phyloP scores from a whole-genome alignment of 2,888 invertebrate species.

The Rhagonycha lutea region DNA sequence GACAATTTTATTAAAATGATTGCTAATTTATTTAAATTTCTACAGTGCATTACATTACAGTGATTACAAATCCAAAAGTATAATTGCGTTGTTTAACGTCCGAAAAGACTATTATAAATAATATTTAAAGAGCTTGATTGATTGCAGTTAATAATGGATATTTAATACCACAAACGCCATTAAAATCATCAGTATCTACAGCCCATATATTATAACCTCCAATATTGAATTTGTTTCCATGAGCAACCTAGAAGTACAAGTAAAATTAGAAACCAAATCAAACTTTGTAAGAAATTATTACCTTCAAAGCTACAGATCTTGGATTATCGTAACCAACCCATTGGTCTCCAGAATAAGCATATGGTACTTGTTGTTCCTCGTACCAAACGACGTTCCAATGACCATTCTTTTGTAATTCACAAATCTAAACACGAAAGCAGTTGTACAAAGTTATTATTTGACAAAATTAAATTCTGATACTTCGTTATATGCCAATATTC shows the following conservation, averaged over 20 bases:
- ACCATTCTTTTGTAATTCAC: slow-evolving; percentile 39
- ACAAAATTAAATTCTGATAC: slow-evolving; percentile 47
- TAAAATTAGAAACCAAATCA: slow-evolving; percentile 55
- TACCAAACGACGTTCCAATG: slow-evolving; percentile 46
- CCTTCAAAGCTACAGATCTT: slow-evolving; percentile 49
- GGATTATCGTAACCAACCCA: slow-evolving; percentile 55
- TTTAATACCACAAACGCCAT: slow-evolving; percentile 64
- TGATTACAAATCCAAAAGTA: neutral
- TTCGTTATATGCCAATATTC: slow-evolving; percentile 76
- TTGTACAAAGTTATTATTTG: neutral
- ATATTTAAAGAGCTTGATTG: slow-evolving; percentile 45
- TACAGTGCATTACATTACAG: neutral
- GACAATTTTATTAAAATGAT: no score
- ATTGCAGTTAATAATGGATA: slow-evolving; percentile 67
- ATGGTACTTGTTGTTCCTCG: slow-evolving; percentile 52
- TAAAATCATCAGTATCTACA: slow-evolving; percentile 78
- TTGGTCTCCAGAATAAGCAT: slow-evolving; percentile 49
- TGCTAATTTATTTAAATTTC: neutral
- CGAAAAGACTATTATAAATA: neutral
- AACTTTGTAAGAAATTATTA: slow-evolving; percentile 24
- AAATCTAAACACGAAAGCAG: slow-evolving; percentile 39
- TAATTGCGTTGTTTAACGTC: no score
- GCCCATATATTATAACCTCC: slow-evolving; percentile 80
- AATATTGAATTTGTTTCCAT: slow-evolving; percentile 53
- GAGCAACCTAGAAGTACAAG: slow-evolving; percentile 35